Evolutionary conservation across 2,113 vertebrate genomes (phyloP), one percentile per base, ranked within the genome.

Genomic region (Oenanthe oenanthe): DNA sequence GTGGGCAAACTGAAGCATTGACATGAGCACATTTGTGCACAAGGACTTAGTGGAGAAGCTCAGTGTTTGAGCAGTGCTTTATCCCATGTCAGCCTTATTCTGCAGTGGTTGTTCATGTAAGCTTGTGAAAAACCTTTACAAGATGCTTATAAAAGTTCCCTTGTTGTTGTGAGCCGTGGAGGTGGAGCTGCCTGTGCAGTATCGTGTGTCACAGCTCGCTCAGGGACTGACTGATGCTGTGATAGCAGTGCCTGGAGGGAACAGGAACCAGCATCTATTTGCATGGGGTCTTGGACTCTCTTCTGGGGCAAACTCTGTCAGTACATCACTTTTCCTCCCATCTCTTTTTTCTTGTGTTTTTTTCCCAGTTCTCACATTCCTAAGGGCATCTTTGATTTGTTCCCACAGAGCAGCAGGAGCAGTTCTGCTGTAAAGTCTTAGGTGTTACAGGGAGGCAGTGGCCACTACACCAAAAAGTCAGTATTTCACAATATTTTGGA

Each of bases 121-220:
- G 6, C 85, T 75, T 32, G 32, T 29, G 50, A 25, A 60, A 65
- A 84, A 34, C 24, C 70, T 51, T 40, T 36, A 3, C 16, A 8
- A 29, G 84, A 20, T 4, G 7, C 20, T 0, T 4, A 1, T 62
- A 17, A 1, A 67, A 45, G 57, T 29, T 54, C 4, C 17, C 13
- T 29, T 74, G 60, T 18, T 17, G 18, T 48, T 74, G 38, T 43
- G 9, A 6, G 29, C 25, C 7, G 5, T 13, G 2, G 47, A 38
- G 19, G n/a, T 73, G 17, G 19, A 74, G 47, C 47, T 77, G 92
- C 25, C 21, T 74, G 43, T 20, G 51, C 58, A 8, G 2, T 53
- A 13, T 17, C 0, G 0, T 15, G 7, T 80, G 67, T 62, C 50
- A 12, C 24, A 87, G 77, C 34, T 76, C 0, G 0, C 51, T 63